These are phyloP conservation scores for Drosophila paulistorum DNA, from an alignment of 1,140 invertebrate genomes.

Conservation along the genomic window DNA sequence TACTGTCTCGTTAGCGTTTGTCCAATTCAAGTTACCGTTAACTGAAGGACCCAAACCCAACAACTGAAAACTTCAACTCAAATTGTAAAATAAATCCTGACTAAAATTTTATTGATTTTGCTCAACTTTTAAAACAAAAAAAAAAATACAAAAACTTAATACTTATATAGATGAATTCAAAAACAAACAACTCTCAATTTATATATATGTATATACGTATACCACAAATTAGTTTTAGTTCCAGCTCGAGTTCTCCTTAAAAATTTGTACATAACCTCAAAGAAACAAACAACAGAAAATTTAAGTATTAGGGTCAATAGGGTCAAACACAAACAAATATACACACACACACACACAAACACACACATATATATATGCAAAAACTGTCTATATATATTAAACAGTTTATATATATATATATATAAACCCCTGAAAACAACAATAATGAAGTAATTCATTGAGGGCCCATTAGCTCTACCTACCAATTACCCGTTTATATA, in stretches of 20 bases:
- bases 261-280: conserved; percentile 53
- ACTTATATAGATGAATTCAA: conserved; percentile 13
- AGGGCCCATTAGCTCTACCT: conserved; percentile 30
- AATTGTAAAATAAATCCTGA: conserved; percentile 48
- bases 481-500: conserved; percentile 40
- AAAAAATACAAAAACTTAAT: background rate
- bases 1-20: conserved; percentile 55
- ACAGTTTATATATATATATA: conserved; percentile 7
- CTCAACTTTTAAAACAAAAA: conserved; percentile 27
- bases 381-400: background rate
- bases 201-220: conserved; percentile 12
- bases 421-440: conserved; percentile 3
- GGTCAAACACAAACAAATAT: conserved; percentile 13
- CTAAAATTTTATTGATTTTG: conserved; percentile 33
- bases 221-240: conserved; percentile 7
- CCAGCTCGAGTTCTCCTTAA: conserved; percentile 1
- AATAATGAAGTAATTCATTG: conserved; percentile 23
- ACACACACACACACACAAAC: conserved; percentile 14
- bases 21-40: conserved; percentile 39
- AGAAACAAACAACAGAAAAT: conserved; percentile 28
- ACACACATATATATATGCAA: background rate
- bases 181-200: conserved; percentile 2
- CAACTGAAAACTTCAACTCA: background rate
- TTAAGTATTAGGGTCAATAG: conserved; percentile 29
- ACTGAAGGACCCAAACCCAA: conserved; percentile 3